Base-by-base conservation (phyloP, 2,113 vertebrate species). In the Lethenteron camtschaticum region DNA sequence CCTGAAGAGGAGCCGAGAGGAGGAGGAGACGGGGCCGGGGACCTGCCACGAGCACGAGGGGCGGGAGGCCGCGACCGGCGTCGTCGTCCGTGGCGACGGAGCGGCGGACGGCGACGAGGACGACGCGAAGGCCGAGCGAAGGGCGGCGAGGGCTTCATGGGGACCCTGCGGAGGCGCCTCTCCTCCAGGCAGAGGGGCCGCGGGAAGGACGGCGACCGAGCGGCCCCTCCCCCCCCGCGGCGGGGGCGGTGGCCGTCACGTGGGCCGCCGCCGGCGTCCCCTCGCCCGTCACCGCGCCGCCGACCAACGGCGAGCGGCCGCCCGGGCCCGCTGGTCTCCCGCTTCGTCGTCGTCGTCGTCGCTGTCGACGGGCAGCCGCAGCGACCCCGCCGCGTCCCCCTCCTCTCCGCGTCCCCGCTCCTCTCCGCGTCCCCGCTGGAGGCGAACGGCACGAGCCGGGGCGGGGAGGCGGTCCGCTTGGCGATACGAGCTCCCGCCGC, bases 131-230 rank as follows among this genome's bases (percentile, higher is more conserved):
- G 92, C 58, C 91, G 91, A 57, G 87, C 94, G 12, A 91, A 87
- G 77, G 83, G 81, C 78, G 87, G 84, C 10, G 94, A 96, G 74
- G 78, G 87, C 73, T 83, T 99, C 73, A 99, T 99, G 91, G 92
- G 92, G 69, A 94, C 94, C 1, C 77, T 99, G 16, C 96, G 95
- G 75, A 82, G 92, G 69, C 83, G 92, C 72, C 81, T 96, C 70
- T 96, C 92, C 7, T 81, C 85, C n/a, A 99, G 96, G 73, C 94
- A 96, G 77, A 99, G 96, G 78, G 79, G 79, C 2, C 95, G 96
- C 77, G 85, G 81, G 75, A 96, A 95, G 82, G 84, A 85, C 18
- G 77, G 86, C 68, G 41, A 41, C 41, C 41, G 41, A 41, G 41
- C 41, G 41, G 41, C 41, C 41, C 41, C 41, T 41, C 41, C 41